phyloP scores from a whole-genome alignment of 1,140 invertebrate genomes.

The Odontomachus brunneus region DNA sequence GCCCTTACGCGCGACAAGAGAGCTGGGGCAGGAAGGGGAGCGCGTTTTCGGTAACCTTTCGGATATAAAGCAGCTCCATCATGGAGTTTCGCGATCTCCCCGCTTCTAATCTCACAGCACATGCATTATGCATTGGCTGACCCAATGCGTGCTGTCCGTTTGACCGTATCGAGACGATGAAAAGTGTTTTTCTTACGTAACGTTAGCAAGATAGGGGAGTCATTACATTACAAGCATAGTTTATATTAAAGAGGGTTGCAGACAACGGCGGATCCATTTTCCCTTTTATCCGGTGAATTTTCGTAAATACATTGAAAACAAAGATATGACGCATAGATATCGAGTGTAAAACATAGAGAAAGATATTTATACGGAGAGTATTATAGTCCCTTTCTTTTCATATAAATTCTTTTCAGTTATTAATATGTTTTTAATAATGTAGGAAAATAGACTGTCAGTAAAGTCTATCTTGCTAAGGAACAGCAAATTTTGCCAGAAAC shows the following conservation, averaged over 20 bases:
- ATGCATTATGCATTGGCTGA: slow-evolving; percentile 75
- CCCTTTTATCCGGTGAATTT: neutral
- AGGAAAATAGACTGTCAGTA: no score
- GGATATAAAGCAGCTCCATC: slow-evolving; percentile 69
- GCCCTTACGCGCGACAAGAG: slow-evolving; percentile 61
- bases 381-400: no score
- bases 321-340: neutral
- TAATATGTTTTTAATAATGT: no score
- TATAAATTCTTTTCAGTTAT: no score
- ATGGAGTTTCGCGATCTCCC: slow-evolving; percentile 51
- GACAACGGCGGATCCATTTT: neutral
- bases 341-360: neutral
- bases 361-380: neutral
- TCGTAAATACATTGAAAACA: neutral
- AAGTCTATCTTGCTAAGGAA: no score
- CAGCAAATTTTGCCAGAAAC: no score
- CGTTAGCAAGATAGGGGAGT: slow-evolving; percentile 2
- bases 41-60: slow-evolving; percentile 42
- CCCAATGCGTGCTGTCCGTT: slow-evolving; percentile 61
- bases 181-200: slow-evolving; percentile 41
- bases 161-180: slow-evolving; percentile 47
- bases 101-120: slow-evolving; percentile 72
- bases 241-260: slow-evolving; percentile 1
- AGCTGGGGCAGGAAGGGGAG: slow-evolving; percentile 47
- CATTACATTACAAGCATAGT: slow-evolving; percentile 27